Evolutionary conservation across 2,888 invertebrate genomes (phyloP), one percentile per base, ranked within the genome.

Genomic region (Thera obeliscata): DNA sequence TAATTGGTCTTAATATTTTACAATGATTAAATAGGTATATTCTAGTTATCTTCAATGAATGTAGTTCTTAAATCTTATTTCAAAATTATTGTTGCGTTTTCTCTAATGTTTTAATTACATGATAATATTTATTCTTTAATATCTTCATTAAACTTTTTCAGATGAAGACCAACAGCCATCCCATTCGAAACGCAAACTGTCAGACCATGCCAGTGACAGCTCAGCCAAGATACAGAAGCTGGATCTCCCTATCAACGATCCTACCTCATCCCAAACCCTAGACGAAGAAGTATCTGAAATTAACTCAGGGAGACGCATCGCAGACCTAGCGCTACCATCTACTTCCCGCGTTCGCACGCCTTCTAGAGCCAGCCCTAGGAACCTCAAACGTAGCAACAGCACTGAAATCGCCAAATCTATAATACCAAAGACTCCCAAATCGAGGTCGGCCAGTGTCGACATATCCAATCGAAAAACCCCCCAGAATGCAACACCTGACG

Each of bases 261-360:
- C 80, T 2, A 80, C 86, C 0, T 84, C 83, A 33, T 81, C 87
- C 2, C 89, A 92, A 74, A 78, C 78, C 7, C 80, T 93, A 60
- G 93, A 93, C 55, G 84, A 90, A 33, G 91, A 93, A 76, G 90
- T 91, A 1, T 88, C 88, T 0, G 83, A 86, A 68, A 89, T 91
- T 62, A 92, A 80, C 0, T 75, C 81, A 46, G 76, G 81, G 2
- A 88, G 86, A 77, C 79, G 76, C 49, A 87, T 83, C 7, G 81
- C 82, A 62, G 82, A 86, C 7, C 59, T 82, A 3, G 83, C 78
- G 65, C 49, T 83, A 56, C 89, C 89, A 63, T 86, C 87, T n/a
- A 86, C 86, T 11, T 89, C 87, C 9, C 83, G 86, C 50, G 82
- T 88, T 4, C 83, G 82, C 2, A 88, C 88, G 3, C 88, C 90